A percentile compares a stretch with the other conserved stretches of the same genome.
Conservation (phyloP, 2,797 vertebrate species). For the Tolypeutes matacus region DNA sequence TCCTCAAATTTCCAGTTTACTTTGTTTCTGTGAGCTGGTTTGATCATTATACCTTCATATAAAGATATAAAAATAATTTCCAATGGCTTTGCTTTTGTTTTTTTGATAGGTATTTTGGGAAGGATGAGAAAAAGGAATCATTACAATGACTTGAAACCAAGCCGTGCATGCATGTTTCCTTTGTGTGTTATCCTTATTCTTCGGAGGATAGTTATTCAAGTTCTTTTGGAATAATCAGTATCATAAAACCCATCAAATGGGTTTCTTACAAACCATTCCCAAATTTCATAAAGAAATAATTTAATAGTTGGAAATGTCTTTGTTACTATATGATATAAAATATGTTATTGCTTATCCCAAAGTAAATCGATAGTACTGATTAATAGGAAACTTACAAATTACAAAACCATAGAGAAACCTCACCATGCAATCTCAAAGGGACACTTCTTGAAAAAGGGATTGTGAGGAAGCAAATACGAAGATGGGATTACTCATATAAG, state of each 20-base stretch:
- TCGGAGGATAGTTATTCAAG: constrained; percentile 58
- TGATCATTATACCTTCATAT: constrained; percentile 30
- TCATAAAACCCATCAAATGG: constrained; percentile 63
- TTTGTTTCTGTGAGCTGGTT: constrained; percentile 41
- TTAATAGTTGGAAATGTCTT: constrained; percentile 49
- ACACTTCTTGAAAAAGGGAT: background rate
- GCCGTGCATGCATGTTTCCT: constrained; percentile 18
- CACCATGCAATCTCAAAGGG: constrained; percentile 46
- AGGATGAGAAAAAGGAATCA: constrained; percentile 46
- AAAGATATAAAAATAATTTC: constrained; percentile 69
- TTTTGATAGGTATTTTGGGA: constrained; percentile 70
- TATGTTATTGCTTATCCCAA: background rate
- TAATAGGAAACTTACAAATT: constrained; percentile 63
- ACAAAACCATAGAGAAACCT: constrained; percentile 56
- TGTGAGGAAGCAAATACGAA: constrained; percentile 50
- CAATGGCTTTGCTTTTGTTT: constrained; percentile 47
- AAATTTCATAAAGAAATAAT: constrained; percentile 62
- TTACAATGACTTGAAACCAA: constrained; percentile 41
- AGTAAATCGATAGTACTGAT: constrained; percentile 15
- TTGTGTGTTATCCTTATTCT: constrained; percentile 52
- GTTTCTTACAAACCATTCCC: constrained; percentile 47
- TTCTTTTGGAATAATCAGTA: constrained; percentile 61
- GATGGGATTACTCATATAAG: constrained; percentile 2
- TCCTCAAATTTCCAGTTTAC: constrained; percentile 50
- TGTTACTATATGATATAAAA: constrained; percentile 38